Conservation (phyloP, 2,888 invertebrate genomes). For the Neria commutata region DNA sequence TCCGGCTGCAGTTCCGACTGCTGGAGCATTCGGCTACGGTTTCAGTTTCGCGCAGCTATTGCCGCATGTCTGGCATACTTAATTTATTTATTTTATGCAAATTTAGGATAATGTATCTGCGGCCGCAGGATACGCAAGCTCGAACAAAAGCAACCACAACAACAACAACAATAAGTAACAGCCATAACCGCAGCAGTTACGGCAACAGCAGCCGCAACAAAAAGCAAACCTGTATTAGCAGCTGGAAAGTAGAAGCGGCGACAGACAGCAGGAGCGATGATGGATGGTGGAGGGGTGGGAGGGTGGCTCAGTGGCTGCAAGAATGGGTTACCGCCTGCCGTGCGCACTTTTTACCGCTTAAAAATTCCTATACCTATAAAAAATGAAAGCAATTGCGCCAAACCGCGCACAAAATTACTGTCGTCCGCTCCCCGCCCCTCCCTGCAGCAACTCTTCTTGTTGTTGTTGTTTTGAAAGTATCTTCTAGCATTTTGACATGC, state of each 20-base stretch:
- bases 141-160: conserved; percentile 32
- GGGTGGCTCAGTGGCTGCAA: too few relatives aligned
- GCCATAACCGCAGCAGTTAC: conserved; percentile 21
- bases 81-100: conserved; percentile 61
- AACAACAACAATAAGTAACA: conserved; percentile 31
- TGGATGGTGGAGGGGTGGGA: too few relatives aligned
- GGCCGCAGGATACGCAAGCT: conserved; percentile 52
- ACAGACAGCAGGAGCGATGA: not conserved
- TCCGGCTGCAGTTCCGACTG: not conserved
- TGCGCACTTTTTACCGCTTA: conserved; percentile 18
- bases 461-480: not conserved
- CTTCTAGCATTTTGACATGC: conserved; percentile 46
- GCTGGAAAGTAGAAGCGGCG: not conserved
- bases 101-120: conserved; percentile 57
- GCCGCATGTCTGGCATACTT: conserved; percentile 56
- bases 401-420: conserved; percentile 52
- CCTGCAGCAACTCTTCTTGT: not conserved
- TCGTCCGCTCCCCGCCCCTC: conserved; percentile 16
- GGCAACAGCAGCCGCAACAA: conserved; percentile 39
- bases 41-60: conserved; percentile 18
- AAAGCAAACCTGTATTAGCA: conserved; percentile 1
- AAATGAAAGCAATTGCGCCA: conserved; percentile 54
- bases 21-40: not conserved
- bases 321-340: conserved; percentile 36
- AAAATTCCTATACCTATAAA: too few relatives aligned